A percentile compares a stretch with the other conserved stretches of the same genome.
Evolutionary conservation across 2,113 vertebrate genomes (phyloP).

Genomic region (Scomber japonicus): DNA sequence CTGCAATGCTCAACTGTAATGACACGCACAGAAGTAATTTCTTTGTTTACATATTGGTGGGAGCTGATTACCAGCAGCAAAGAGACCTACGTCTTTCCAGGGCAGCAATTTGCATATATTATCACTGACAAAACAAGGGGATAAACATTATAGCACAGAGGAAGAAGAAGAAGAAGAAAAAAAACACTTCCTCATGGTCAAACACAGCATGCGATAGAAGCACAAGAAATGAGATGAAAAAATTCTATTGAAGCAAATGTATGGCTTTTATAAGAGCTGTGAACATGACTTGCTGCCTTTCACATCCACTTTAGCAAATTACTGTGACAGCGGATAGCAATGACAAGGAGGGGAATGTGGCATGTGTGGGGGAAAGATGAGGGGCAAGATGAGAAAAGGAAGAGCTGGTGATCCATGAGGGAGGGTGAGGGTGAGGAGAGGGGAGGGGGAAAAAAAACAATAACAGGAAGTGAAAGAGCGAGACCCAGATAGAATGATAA

Average conservation of each 20-base stretch:
- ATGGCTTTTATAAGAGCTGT: slow-evolving; percentile 61
- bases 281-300: slow-evolving; percentile 65
- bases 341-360: slow-evolving; percentile 54
- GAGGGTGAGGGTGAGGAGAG: not conserved
- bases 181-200: slow-evolving; percentile 21
- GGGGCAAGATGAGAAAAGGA: slow-evolving; percentile 24
- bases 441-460: not conserved
- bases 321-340: slow-evolving; percentile 60
- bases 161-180: not conserved
- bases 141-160: slow-evolving; percentile 25
- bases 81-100: slow-evolving; percentile 48
- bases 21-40: slow-evolving; percentile 44
- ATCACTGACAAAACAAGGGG: slow-evolving; percentile 50
- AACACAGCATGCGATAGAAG: slow-evolving; percentile 12
- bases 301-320: slow-evolving; percentile 74
- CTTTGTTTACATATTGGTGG: slow-evolving; percentile 59
- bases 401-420: slow-evolving; percentile 29
- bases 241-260: slow-evolving; percentile 54
- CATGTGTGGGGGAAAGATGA: slow-evolving; percentile 34
- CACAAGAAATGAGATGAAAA: slow-evolving; percentile 9
- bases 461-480: slow-evolving; percentile 49
- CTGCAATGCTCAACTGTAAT: slow-evolving; percentile 47
- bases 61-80: slow-evolving; percentile 64
- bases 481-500: slow-evolving; percentile 40
- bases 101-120: slow-evolving; percentile 65